A percentile compares a stretch with the other conserved stretches of the same genome.
phyloP scores from a whole-genome alignment of 2,888 invertebrate genomes.

The Tineola bisselliella region DNA sequence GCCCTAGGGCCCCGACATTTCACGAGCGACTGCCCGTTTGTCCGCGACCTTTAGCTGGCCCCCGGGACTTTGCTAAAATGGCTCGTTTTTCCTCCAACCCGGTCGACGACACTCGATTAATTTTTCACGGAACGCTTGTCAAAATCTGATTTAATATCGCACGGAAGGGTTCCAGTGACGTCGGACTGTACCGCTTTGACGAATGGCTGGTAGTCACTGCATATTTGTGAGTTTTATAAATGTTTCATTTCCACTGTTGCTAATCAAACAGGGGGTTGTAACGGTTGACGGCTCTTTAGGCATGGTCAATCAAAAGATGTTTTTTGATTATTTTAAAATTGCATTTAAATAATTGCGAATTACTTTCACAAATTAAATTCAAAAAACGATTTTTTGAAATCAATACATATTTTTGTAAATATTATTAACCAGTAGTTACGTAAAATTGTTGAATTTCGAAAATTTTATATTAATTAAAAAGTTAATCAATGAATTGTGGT shows the following conservation, averaged over 20 bases:
- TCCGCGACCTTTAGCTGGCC: conserved; percentile 42
- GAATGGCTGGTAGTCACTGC: neutral
- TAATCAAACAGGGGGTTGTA: neutral
- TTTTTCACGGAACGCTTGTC: conserved; percentile 68
- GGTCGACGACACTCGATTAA: conserved; percentile 29
- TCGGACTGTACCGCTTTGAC: conserved; percentile 22
- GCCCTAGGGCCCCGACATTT: conserved; percentile 36
- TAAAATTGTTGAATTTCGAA: neutral
- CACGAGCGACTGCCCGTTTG: conserved; percentile 31
- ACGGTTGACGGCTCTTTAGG: neutral
- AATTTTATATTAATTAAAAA: neutral
- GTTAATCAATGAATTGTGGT: neutral
- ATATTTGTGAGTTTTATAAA: neutral
- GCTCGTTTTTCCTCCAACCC: conserved; percentile 19
- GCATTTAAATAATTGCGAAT: neutral
- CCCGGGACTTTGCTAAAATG: conserved; percentile 55
- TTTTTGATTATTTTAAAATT: neutral
- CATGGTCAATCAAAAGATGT: conserved; percentile 11
- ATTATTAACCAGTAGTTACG: neutral
- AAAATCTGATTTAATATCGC: conserved; percentile 65
- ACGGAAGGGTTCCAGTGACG: conserved; percentile 59
- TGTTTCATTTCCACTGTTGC: conserved; percentile 1
- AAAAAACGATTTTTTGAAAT: neutral
- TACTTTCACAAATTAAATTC: neutral
- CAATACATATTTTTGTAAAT: neutral